These are phyloP conservation scores for Trichogramma dendrolimi DNA, from an alignment of 2,888 invertebrate species.

Conservation along the genomic window DNA sequence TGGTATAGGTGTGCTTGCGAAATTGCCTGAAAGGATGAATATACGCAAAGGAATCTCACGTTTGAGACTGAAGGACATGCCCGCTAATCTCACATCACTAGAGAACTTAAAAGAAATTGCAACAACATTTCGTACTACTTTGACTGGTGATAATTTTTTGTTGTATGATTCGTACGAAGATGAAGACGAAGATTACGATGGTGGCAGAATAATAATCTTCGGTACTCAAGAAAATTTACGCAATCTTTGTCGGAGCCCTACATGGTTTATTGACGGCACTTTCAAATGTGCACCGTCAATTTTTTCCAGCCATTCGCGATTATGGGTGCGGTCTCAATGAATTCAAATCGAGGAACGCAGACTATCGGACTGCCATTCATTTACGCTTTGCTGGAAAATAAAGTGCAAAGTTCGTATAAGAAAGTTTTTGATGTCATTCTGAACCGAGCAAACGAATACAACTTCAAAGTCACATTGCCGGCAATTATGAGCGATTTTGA, in stretches of 20 bases:
- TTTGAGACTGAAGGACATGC: background rate
- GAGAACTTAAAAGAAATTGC: too few species aligned
- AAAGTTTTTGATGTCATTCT: background rate
- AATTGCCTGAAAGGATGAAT: background rate
- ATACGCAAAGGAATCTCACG: background rate
- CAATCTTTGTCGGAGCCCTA: background rate
- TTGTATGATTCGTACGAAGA: too few species aligned
- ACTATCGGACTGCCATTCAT: background rate
- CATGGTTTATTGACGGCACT: background rate
- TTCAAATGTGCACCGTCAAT: background rate
- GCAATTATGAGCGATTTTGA: constrained; percentile 10
- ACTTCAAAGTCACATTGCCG: background rate
- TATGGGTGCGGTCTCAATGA: background rate
- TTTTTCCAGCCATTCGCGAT: background rate
- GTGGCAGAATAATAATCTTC: background rate
- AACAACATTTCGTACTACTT: too few species aligned
- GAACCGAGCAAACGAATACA: background rate
- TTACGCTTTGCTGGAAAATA: background rate
- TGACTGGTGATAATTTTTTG: too few species aligned
- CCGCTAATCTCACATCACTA: background rate
- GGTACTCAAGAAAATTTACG: background rate
- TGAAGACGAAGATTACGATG: background rate
- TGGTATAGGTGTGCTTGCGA: background rate
- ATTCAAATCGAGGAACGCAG: background rate
- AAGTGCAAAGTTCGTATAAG: background rate